Percentiles rank a stretch among this genome's conserved stretches.
Conservation (phyloP, 2,888 invertebrate genomes). For the Chouioia cunea region DNA sequence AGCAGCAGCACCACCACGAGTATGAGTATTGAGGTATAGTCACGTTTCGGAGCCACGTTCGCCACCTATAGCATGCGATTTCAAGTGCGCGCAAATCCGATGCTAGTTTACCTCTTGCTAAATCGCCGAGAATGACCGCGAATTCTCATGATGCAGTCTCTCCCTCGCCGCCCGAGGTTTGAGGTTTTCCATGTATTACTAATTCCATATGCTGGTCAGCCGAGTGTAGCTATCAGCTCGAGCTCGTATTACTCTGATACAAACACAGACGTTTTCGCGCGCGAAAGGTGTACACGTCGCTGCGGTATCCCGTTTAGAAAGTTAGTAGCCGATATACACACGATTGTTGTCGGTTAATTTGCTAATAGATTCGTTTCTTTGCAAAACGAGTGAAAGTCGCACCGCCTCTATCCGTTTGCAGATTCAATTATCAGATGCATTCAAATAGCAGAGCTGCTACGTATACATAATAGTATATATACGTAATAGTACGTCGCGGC, state of each 20-base stretch:
- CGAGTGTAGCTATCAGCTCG: too few species aligned
- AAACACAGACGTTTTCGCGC: background rate
- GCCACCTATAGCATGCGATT: background rate
- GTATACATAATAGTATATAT: too few species aligned
- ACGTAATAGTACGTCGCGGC: too few species aligned
- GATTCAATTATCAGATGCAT: constrained; percentile 15
- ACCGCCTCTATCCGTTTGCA: background rate
- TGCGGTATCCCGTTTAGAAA: constrained; percentile 5
- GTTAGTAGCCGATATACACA: constrained; percentile 3
- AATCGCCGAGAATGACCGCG: background rate
- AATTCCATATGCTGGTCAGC: too few species aligned
- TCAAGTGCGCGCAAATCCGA: constrained; percentile 9
- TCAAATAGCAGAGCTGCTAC: background rate
- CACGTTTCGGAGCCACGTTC: background rate
- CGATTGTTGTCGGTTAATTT: constrained; percentile 3
- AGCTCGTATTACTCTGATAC: background rate
- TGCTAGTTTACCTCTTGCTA: too few species aligned
- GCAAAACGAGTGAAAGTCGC: constrained; percentile 16
- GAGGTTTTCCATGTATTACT: too few species aligned
- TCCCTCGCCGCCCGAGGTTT: too few species aligned
- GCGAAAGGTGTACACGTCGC: too few species aligned
- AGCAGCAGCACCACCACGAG: too few species aligned
- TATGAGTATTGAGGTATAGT: too few species aligned
- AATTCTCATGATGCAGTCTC: constrained; percentile 1
- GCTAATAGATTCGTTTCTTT: background rate